Base-by-base conservation (phyloP, 2,113 vertebrate species). In the Leucopsar rothschildi region DNA sequence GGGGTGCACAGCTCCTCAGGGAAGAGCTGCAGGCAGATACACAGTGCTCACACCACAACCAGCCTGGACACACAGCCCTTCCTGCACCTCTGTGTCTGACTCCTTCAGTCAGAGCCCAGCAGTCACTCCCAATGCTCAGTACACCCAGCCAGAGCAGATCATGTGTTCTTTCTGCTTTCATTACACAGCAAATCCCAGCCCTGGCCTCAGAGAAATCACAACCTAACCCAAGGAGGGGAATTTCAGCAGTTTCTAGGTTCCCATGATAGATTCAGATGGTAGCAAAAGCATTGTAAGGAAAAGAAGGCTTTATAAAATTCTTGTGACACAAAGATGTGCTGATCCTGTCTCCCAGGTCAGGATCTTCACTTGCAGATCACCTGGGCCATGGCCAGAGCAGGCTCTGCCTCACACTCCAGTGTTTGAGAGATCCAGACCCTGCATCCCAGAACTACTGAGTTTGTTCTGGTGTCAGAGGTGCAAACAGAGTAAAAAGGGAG, bases 1-100 rank as follows among this genome's bases (percentile, higher is more conserved):
- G 99, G 98, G 0, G 98, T 99, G 21, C 99, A 99, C 6, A 99
- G 98, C 88, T 99, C 99, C 88, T 99, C 98, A 6, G 99, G 98
- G 2, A 92, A 90, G 83, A 99, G 99, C 99, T 99, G 97, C 33
- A 95, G 90, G 56, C 75, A 47, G 64, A 45, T 2, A 71, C 20
- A 86, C n/a, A 72, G 20, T 1, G 60, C 28, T 52, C 76, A 83
- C 64, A 39, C 1, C 71, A 18, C 37, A 39, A 0, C 4, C 68
- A 61, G 12, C 11, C n/a, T 7, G 15, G 0, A 14, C 17, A 49
- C 17, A 2, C 37, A 63, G 59, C 52, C 66, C 27, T 19, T 21
- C 40, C 25, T 31, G 49, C 55, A 29, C 7, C 14, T 14, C 11
- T 18, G 22, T 0, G 9, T 3, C n/a, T 0, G 0, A 21, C 15